Conservation (phyloP, 2,888 invertebrate species). For the Orthonevra nobilis region DNA sequence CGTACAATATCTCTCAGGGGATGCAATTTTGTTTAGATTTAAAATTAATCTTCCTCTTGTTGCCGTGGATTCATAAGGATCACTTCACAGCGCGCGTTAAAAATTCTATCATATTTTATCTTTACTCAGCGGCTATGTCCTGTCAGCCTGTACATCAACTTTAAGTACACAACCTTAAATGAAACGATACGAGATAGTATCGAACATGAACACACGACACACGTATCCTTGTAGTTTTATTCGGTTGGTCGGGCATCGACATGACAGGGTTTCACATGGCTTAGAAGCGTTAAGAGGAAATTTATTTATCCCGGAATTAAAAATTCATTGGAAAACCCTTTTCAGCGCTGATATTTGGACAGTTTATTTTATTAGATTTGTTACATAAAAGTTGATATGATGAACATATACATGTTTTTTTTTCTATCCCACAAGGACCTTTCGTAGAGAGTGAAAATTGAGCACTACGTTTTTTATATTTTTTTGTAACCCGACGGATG, state of each 20-base stretch:
- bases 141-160: neutral
- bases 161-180: neutral
- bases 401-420: too few species aligned
- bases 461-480: too few species aligned
- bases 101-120: neutral
- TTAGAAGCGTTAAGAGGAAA: constrained; percentile 45
- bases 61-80: too few species aligned
- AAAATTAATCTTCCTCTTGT: constrained; percentile 28
- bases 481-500: too few species aligned
- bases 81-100: too few species aligned
- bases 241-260: constrained; percentile 39
- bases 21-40: constrained; percentile 25
- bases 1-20: constrained; percentile 59
- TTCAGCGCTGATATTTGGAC: constrained; percentile 53
- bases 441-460: too few species aligned
- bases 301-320: constrained; percentile 52
- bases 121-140: neutral
- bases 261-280: constrained; percentile 40
- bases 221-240: constrained; percentile 27
- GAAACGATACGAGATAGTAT: neutral
- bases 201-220: constrained; percentile 3
- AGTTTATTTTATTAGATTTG: constrained; percentile 60
- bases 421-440: too few species aligned
- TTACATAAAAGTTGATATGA: constrained; percentile 52
- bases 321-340: constrained; percentile 59